Percentiles rank a stretch among this genome's conserved stretches.
These are phyloP conservation scores for Gracilinanus agilis DNA, from an alignment of 2,113 vertebrate genomes.

Conservation along the genomic window DNA sequence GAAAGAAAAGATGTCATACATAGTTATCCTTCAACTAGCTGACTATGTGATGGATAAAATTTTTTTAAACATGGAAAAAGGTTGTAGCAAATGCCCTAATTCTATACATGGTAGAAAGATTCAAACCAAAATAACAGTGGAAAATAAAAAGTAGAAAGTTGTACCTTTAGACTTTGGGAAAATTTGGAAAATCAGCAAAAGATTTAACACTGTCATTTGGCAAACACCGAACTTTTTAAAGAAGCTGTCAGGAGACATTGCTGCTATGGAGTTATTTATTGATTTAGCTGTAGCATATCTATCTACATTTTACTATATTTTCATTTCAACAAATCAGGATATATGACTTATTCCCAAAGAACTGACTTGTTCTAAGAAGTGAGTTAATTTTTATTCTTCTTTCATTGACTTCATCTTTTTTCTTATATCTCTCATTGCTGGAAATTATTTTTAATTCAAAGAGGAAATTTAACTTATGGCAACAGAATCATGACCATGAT, in stretches of 20 bases:
- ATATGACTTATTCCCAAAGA: conserved; percentile 28
- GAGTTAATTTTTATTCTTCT: not conserved
- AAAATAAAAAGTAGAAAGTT: not conserved
- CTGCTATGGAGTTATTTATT: conserved; percentile 66
- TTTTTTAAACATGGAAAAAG: conserved; percentile 27
- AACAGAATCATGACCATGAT: not conserved
- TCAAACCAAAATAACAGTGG: conserved; percentile 16
- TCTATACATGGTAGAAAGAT: not conserved
- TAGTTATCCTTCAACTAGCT: not conserved
- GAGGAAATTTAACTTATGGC: not conserved
- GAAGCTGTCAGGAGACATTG: conserved; percentile 41
- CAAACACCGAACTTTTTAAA: conserved; percentile 55
- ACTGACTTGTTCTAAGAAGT: not conserved
- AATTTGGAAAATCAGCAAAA: conserved; percentile 31
- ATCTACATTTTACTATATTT: conserved; percentile 58
- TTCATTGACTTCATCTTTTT: not conserved
- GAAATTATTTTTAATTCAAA: not conserved
- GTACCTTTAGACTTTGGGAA: conserved; percentile 22
- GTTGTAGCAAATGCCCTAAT: not conserved
- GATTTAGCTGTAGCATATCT: conserved; percentile 43
- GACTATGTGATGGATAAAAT: not conserved
- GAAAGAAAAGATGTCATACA: not conserved
- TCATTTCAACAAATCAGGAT: conserved; percentile 48
- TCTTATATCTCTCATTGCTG: not conserved
- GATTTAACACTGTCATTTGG: conserved; percentile 1